Evolutionary conservation across 2,888 invertebrate genomes (phyloP), one percentile per base, ranked within the genome.

Genomic region (Drosophila bunnanda): DNA sequence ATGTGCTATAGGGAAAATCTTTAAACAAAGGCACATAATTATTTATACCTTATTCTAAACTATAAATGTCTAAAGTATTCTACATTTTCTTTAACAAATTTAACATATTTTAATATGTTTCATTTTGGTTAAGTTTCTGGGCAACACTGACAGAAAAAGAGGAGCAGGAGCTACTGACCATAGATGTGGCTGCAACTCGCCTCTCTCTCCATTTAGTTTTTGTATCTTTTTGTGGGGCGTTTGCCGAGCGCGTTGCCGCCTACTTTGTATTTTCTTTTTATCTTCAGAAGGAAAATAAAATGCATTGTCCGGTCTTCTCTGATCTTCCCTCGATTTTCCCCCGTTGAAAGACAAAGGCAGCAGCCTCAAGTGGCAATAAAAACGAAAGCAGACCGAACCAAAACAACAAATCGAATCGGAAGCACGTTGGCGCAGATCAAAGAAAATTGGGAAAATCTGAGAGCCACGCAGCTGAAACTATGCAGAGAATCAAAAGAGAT

Each of bases 301-400:
- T 46, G 69, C 67, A 67, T 67, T 69, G 66, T 68, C 56, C 46
- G 56, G 20, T 17, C 32, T n/a, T 12, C n/a, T 25, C n/a, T 7
- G 46, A 17, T 36, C 50, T 30, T 20, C 32, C 15, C 50, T 22
- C 32, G 10, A 20, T 15, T 58, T 36, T 58, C 34, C 5, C 8
- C 13, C 13, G 44, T 66, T 83, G 84, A 56, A 53, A 50, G 56
- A 53, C 52, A 77, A 66, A 66, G 77, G 77, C 77, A 68, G 20
- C 50, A 61, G 68, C 71, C 80, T 81, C 77, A 80, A 86, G 86
- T 78, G 86, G 81, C 78, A 81, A 86, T 86, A 86, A 86, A 81
- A 85, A 69, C 69, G 80, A 82, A 79, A 82, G 83, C 79, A 82
- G 54, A 60, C 56, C 53, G 34, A n/a, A 17, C 9, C 30, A 30